Evolutionary conservation across 2,888 invertebrate genomes (phyloP).

Genomic region (Ectropis crepuscularia): DNA sequence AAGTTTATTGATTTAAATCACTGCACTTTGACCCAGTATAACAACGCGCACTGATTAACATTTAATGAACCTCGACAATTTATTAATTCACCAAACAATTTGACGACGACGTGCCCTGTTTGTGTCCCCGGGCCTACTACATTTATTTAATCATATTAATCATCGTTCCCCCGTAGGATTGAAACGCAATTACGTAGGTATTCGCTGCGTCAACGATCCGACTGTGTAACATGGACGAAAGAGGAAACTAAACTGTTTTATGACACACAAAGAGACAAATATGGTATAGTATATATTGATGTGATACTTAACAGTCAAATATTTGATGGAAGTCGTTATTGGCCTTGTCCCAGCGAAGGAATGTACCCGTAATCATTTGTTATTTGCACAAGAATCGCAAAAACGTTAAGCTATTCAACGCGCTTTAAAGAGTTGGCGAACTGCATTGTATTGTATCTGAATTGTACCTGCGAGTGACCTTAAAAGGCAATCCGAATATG

Average conservation of each 20-base stretch:
- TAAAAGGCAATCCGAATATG: conserved; percentile 32
- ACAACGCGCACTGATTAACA: background rate
- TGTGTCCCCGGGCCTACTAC: conserved; percentile 22
- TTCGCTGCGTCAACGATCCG: conserved; percentile 27
- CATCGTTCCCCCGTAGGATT: conserved; percentile 36
- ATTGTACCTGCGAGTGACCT: conserved; percentile 5
- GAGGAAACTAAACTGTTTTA: background rate
- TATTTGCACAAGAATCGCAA: no score
- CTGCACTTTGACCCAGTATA: conserved; percentile 4
- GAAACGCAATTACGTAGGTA: conserved; percentile 29
- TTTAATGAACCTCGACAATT: conserved; percentile 8
- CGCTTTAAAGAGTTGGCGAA: background rate
- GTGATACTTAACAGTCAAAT: background rate
- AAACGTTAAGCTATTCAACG: no score
- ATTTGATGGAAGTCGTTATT: background rate
- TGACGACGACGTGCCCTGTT: conserved; percentile 13
- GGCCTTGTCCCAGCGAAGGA: no score
- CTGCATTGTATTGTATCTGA: conserved; percentile 8
- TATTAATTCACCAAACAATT: conserved; percentile 16
- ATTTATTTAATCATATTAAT: conserved; percentile 43
- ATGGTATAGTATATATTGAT: background rate
- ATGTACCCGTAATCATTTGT: no score
- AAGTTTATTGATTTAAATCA: background rate
- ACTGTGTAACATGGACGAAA: conserved; percentile 13
- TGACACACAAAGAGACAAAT: conserved; percentile 20